Evolutionary conservation across 2,113 vertebrate genomes (phyloP).

Genomic region (Campylomormyrus tamandua): DNA sequence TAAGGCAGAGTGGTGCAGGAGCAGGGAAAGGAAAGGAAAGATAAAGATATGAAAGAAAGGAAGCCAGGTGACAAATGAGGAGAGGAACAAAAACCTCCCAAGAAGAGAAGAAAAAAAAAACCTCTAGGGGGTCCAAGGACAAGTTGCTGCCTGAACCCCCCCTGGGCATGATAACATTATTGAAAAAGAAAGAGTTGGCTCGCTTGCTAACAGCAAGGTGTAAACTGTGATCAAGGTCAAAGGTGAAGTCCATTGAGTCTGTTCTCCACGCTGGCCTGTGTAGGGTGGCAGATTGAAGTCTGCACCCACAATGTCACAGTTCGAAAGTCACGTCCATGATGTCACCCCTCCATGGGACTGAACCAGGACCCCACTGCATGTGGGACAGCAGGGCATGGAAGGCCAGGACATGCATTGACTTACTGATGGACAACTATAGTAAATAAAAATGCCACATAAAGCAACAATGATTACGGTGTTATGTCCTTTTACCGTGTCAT

Average conservation of each 20-base stretch:
- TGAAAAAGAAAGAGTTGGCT: not conserved
- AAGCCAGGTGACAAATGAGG: not conserved
- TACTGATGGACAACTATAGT: no score
- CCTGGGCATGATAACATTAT: not conserved
- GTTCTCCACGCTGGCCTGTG: no score
- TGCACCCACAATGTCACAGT: no score
- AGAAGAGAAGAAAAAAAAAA: not conserved
- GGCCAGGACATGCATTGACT: not conserved
- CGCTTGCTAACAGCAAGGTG: no score
- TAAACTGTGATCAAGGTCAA: not conserved
- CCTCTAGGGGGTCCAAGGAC: not conserved
- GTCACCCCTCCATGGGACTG: no score
- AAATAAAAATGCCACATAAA: no score
- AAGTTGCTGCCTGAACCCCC: not conserved
- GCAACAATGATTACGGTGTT: no score
- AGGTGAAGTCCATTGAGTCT: not conserved
- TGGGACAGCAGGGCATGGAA: not conserved
- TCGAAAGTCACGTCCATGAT: no score
- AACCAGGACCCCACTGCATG: not conserved
- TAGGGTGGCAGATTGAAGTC: no score
- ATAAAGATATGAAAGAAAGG: not conserved
- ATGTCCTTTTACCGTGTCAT: no score
- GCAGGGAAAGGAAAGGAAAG: not conserved
- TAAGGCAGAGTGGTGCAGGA: not conserved
- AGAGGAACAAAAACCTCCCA: not conserved